These are phyloP conservation scores for Pycnonotus jocosus DNA, from an alignment of 2,113 vertebrate species.

Conservation along the genomic window DNA sequence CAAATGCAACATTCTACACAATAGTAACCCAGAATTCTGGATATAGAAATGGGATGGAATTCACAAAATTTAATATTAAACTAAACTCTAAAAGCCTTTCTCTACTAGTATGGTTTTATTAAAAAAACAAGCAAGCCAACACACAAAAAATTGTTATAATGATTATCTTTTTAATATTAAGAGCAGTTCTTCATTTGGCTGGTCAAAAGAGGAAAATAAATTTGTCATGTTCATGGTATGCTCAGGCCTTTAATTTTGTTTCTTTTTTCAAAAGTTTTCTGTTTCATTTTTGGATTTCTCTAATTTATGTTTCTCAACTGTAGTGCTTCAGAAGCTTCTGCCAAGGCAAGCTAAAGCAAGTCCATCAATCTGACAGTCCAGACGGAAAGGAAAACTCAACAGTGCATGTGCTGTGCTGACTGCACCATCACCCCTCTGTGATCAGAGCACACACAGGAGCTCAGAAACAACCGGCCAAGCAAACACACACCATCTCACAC, in stretches of 20 bases:
- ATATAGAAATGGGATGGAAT: neutral
- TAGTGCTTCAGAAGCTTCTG: neutral
- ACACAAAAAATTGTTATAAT: neutral
- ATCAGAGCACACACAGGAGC: neutral
- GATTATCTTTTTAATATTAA: neutral
- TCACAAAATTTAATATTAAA: neutral
- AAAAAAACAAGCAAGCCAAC: neutral
- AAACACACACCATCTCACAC: neutral
- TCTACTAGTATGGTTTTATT: neutral
- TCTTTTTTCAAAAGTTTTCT: neutral
- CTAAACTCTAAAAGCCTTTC: neutral
- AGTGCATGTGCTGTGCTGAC: neutral
- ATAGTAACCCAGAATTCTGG: neutral
- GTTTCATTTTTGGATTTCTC: neutral
- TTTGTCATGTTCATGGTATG: neutral
- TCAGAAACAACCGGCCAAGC: neutral
- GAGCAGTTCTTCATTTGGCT: neutral
- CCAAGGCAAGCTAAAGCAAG: neutral
- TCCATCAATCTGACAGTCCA: neutral
- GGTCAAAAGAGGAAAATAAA: neutral
- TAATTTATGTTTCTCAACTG: neutral
- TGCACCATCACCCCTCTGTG: rapidly evolving
- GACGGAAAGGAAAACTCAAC: neutral
- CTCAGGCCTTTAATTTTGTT: neutral
- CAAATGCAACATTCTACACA: neutral